Evolutionary conservation across 2,888 invertebrate genomes (phyloP), one percentile per base, ranked within the genome.

Genomic region (Apamea epomidion): DNA sequence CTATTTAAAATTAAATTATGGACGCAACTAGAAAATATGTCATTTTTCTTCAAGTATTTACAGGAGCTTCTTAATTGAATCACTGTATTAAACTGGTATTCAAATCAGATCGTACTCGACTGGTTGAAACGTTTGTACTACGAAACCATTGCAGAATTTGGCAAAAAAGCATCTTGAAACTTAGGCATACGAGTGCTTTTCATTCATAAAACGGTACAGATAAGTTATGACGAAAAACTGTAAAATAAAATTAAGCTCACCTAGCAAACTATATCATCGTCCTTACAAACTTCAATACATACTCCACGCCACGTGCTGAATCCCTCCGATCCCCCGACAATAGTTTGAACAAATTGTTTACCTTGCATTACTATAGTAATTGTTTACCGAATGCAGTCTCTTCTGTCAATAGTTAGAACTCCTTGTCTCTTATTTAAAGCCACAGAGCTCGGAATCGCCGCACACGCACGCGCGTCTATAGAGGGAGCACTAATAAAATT

Each of bases 321-420:
- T 67, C 75, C 82, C 87, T 18, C 32, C 25, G 73, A 18, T 29
- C 80, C 60, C 72, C 32, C 48, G 37, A 76, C 87, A 89, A 87
- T 82, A 89, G 87, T 86, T 87, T 83, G 82, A 89, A 89, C 88
- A 88, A 88, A 77, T 78, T 88, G 88, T 89, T 88, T 89, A 68
- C 70, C n/a, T 71, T 87, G 82, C 74, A 85, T 89, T 89, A 85
- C 81, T 79, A 48, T 37, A 62, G 62, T 74, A 71, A 81, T 87
- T 88, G 87, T 88, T 86, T 84, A 73, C 73, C 14, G 14, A 76
- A 32, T 80, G 58, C 71, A 79, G 85, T 84, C 75, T 67, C 73
- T 7, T 69, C 1, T 77, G 86, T 81, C 81, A 79, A 84, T 65
- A 80, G 37, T 45, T 45, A 29, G n/a, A 45, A 7, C 6, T 69